Conservation (phyloP, 2,113 vertebrate species). For the Perognathus longimembris region DNA sequence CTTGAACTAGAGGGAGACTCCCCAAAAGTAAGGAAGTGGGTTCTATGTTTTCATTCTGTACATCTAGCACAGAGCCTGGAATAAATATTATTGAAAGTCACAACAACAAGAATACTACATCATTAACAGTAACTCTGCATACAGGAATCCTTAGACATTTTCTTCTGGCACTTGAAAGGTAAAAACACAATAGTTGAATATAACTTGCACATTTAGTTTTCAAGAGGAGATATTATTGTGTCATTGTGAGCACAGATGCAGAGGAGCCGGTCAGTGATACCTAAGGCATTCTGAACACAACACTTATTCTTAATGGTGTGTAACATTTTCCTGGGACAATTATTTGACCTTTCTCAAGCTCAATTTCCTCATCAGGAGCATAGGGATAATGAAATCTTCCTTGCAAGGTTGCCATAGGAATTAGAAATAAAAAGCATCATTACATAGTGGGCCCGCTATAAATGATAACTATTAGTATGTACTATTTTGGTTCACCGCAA, state of each 20-base stretch:
- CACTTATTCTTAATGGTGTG: neutral
- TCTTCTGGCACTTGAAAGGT: neutral
- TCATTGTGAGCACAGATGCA: neutral
- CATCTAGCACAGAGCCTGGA: neutral
- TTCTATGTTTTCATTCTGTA: neutral
- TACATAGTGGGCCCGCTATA: conserved; percentile 57
- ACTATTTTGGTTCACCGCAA: conserved; percentile 68
- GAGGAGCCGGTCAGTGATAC: neutral
- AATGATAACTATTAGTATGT: conserved; percentile 74
- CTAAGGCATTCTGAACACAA: neutral
- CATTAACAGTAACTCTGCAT: neutral
- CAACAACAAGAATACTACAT: neutral
- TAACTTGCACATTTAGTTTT: neutral
- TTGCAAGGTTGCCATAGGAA: conserved; percentile 62
- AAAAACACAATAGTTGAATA: neutral
- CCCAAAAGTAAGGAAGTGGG: neutral
- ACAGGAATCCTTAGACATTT: neutral
- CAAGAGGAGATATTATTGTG: neutral
- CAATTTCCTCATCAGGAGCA: conserved; percentile 67
- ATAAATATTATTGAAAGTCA: conserved; percentile 28
- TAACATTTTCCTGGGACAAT: conserved; percentile 41
- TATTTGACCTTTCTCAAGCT: conserved; percentile 65
- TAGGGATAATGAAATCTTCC: conserved; percentile 67
- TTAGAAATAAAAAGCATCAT: conserved; percentile 74
- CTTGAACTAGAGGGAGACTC: neutral